Conservation (phyloP, 2,888 invertebrate genomes). For the Hololepta plana region DNA sequence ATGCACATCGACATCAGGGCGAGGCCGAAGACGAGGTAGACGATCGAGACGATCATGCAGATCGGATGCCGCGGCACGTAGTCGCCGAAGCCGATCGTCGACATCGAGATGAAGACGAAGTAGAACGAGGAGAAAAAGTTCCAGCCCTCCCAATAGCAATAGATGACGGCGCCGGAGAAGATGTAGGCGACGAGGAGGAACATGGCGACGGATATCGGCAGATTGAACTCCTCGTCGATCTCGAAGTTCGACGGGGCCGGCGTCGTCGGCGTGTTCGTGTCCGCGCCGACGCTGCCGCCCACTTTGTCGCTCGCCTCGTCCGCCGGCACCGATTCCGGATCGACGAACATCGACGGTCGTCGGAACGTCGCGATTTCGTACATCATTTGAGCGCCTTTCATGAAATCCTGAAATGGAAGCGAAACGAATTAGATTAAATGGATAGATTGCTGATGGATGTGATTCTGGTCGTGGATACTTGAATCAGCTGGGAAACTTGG, state of each 20-base stretch:
- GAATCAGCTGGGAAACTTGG: too few species aligned
- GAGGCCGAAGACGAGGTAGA: conserved; percentile 86
- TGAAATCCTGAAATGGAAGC: conserved; percentile 46
- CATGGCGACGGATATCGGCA: conserved; percentile 82
- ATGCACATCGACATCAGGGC: conserved; percentile 95
- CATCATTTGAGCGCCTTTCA: conserved; percentile 66
- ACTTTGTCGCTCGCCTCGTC: conserved; percentile 13
- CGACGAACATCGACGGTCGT: conserved; percentile 43
- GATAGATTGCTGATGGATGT: too few species aligned
- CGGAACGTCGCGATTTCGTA: conserved; percentile 63
- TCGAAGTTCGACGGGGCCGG: conserved; percentile 62
- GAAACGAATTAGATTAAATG: too few species aligned
- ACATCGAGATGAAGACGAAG: conserved; percentile 93
- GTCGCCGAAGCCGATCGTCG: conserved; percentile 94
- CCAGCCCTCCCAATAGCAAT: conserved; percentile 67
- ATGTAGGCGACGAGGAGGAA: conserved; percentile 71
- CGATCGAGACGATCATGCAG: conserved; percentile 77
- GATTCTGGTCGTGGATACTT: too few species aligned
- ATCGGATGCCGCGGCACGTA: conserved; percentile 74
- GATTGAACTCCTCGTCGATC: conserved; percentile 84
- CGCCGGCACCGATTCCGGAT: conserved; percentile 15
- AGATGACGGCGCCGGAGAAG: conserved; percentile 67
- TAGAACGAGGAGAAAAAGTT: conserved; percentile 87
- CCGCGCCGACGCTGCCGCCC: conserved; percentile 8
- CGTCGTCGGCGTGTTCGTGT: conserved; percentile 48